These are phyloP conservation scores for Orbicella faveolata DNA, from an alignment of 64 coral and sea anemone species.

Conservation along the genomic window DNA sequence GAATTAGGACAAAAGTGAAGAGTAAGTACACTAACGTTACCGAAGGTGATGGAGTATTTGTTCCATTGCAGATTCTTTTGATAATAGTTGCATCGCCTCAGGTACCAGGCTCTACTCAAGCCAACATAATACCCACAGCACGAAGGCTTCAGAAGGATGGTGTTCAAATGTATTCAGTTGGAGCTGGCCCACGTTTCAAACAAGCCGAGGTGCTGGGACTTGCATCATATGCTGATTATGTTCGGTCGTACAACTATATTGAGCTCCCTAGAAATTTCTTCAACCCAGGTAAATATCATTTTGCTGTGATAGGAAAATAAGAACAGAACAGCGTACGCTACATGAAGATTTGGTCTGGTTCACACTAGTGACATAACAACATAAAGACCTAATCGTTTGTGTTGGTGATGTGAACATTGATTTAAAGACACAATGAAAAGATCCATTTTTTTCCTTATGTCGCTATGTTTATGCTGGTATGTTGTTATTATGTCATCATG, in stretches of 20 bases:
- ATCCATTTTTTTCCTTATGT: too few species aligned
- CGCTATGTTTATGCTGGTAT: too few species aligned
- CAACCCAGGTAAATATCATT: slow-evolving; percentile 1
- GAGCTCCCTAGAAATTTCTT: slow-evolving; percentile 8
- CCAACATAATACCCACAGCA: slow-evolving; percentile 1
- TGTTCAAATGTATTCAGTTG: slow-evolving; percentile 47
- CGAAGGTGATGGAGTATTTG: too few species aligned
- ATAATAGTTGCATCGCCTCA: slow-evolving; percentile 54
- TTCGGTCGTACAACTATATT: slow-evolving; percentile 23
- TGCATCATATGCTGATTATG: slow-evolving; percentile 33
- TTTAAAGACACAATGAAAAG: too few species aligned
- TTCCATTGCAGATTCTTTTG: slow-evolving; percentile 34
- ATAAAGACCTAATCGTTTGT: background rate
- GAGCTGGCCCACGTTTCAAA: slow-evolving; percentile 17
- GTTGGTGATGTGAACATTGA: background rate
- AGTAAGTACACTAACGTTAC: too few species aligned
- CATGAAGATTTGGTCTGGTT: background rate
- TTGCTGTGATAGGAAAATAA: background rate
- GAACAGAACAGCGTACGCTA: background rate
- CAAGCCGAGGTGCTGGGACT: slow-evolving; percentile 36
- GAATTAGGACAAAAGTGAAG: too few species aligned
- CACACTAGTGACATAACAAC: background rate
- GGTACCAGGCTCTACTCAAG: slow-evolving; percentile 1
- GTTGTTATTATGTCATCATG: too few species aligned
- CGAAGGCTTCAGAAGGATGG: slow-evolving; percentile 30